Evolutionary conservation across 1,140 invertebrate genomes (phyloP).

Genomic region (Pinna nobilis): DNA sequence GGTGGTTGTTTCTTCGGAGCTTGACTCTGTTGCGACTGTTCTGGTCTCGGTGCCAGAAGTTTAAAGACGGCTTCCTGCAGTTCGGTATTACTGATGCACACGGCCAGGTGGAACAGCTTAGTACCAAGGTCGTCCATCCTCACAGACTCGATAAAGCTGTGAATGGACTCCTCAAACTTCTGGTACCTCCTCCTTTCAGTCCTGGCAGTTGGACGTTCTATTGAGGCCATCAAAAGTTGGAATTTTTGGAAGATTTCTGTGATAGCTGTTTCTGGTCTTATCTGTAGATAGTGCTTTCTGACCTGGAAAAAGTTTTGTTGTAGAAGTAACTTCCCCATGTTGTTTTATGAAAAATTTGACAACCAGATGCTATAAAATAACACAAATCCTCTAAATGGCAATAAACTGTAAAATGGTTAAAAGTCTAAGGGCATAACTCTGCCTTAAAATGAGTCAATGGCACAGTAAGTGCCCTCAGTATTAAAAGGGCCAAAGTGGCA

Average conservation of each 20-base stretch:
- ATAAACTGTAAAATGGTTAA: no score
- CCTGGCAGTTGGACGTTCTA: constrained; percentile 26
- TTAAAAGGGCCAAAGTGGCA: no score
- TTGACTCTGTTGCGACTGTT: no score
- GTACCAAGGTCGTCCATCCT: constrained; percentile 41
- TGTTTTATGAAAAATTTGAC: no score
- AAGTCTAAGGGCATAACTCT: no score
- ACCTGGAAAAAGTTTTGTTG: constrained; percentile 12
- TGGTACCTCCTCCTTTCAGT: constrained; percentile 27
- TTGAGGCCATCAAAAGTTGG: constrained; percentile 46
- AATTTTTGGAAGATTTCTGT: constrained; percentile 65
- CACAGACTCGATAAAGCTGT: constrained; percentile 46
- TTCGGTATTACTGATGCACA: constrained; percentile 61
- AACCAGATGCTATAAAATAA: no score
- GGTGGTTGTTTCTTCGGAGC: constrained; percentile 53
- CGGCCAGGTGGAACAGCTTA: constrained; percentile 58
- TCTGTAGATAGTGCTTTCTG: constrained; percentile 40
- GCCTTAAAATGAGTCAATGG: no score
- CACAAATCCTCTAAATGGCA: no score
- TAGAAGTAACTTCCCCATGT: no score
- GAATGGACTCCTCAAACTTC: constrained; percentile 36
- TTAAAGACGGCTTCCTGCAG: constrained; percentile 58
- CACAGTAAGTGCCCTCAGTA: no score
- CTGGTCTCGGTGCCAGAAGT: constrained; percentile 38
- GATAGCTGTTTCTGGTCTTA: constrained; percentile 42